A percentile compares a stretch with the other conserved stretches of the same genome.
Conservation (phyloP, 2,113 vertebrate genomes). For the Blennius ocellaris region DNA sequence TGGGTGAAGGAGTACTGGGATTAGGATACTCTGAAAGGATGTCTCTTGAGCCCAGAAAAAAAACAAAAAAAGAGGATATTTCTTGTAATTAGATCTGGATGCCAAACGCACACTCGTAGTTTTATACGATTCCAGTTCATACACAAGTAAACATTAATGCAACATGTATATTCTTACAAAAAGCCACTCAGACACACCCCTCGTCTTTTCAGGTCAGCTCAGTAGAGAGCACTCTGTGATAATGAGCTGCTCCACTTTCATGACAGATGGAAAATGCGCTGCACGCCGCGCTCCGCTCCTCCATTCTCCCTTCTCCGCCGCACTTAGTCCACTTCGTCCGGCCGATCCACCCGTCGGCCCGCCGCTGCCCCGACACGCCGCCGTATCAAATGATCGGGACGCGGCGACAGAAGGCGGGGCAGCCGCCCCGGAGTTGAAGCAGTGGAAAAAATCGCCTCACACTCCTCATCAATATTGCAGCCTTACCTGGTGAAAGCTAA, state of each 20-base stretch:
- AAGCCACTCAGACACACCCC: conserved; percentile 26
- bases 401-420: conserved; percentile 49
- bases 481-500: conserved; percentile 83
- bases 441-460: conserved; percentile 83
- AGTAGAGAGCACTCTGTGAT: conserved; percentile 77
- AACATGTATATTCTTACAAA: conserved; percentile 23
- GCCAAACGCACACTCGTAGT: not conserved
- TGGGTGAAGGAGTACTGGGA: conserved; percentile 17
- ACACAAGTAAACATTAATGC: conserved; percentile 20
- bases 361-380: conserved; percentile 8
- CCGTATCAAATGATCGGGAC: conserved; percentile 76
- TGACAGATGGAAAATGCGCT: conserved; percentile 85
- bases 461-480: conserved; percentile 86
- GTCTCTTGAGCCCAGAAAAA: not conserved
- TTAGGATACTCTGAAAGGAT: conserved; percentile 10
- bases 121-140: not conserved
- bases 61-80: not conserved
- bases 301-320: conserved; percentile 54
- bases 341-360: conserved; percentile 33
- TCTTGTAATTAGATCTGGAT: not conserved
- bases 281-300: conserved; percentile 57
- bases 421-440: conserved; percentile 53
- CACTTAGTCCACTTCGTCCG: conserved; percentile 19
- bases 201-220: conserved; percentile 80
- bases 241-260: conserved; percentile 85